Conservation (phyloP, 2,113 vertebrate genomes). For the Ciconia boyciana region DNA sequence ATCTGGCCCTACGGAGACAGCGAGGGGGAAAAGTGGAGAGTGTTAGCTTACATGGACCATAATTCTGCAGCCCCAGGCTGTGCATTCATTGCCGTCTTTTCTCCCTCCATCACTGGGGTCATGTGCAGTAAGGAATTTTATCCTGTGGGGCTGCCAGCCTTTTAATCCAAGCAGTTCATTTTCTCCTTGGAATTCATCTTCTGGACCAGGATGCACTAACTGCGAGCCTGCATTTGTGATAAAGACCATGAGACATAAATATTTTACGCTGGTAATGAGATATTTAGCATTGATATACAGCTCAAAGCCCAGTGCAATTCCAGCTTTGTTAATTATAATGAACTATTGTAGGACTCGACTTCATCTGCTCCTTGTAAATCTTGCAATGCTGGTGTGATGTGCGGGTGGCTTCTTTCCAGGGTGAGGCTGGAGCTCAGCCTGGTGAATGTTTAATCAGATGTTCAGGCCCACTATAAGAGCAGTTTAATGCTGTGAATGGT, state of each 20-base stretch:
- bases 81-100: not conserved
- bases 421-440: slow-evolving; percentile 18
- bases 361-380: slow-evolving; percentile 58
- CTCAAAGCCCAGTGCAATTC: slow-evolving; percentile 48
- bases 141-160: slow-evolving; percentile 1
- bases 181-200: slow-evolving; percentile 55
- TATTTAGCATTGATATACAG: slow-evolving; percentile 67
- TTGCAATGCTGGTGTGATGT: not conserved
- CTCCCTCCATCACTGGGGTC: not conserved
- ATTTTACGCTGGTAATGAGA: slow-evolving; percentile 62
- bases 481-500: not conserved
- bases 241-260: slow-evolving; percentile 59
- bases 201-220: not conserved
- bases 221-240: slow-evolving; percentile 27
- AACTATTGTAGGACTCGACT: slow-evolving; percentile 33
- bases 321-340: slow-evolving; percentile 64
- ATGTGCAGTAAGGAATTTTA: not conserved
- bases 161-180: slow-evolving; percentile 36
- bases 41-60: not conserved
- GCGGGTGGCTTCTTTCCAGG: slow-evolving; percentile 34
- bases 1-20: not conserved
- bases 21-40: not conserved
- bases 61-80: not conserved
- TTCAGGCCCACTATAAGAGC: not conserved
- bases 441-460: not conserved